Conservation (phyloP, 2,888 invertebrate genomes). For the Sicus ferrugineus region DNA sequence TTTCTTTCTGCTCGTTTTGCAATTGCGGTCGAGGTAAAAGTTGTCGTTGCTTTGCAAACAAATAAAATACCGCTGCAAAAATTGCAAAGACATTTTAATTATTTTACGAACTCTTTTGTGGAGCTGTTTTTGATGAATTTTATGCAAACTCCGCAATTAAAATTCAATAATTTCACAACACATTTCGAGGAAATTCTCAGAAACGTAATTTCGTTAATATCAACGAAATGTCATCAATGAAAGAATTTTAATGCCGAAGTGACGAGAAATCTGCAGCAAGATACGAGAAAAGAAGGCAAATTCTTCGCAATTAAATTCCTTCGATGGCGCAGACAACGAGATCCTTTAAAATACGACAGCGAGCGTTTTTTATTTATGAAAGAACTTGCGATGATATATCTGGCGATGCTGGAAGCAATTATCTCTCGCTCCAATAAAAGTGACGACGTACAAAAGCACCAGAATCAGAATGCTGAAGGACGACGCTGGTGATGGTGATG, state of each 20-base stretch:
- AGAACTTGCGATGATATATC: constrained; percentile 27
- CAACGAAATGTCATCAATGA: neutral
- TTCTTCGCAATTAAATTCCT: constrained; percentile 23
- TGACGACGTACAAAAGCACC: constrained; percentile 24
- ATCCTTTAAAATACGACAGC: constrained; percentile 1
- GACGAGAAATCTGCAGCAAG: neutral
- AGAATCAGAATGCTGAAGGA: neutral
- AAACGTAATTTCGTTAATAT: neutral
- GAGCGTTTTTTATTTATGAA: constrained; percentile 32
- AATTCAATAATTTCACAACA: constrained; percentile 9
- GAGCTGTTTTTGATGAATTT: no score
- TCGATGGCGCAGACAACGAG: constrained; percentile 2
- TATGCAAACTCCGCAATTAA: neutral
- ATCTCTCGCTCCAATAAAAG: constrained; percentile 35
- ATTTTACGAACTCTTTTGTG: no score
- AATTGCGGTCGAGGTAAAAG: no score
- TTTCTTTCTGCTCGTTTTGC: no score
- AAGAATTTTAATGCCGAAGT: neutral
- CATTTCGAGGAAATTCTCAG: neutral
- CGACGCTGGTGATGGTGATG: neutral
- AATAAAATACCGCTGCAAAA: no score
- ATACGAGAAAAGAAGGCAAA: neutral
- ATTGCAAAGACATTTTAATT: no score
- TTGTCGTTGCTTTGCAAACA: no score
- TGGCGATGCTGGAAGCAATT: constrained; percentile 28